Evolutionary conservation across 2,888 invertebrate species (phyloP).

Genomic region (Luffia ferchaultella): DNA sequence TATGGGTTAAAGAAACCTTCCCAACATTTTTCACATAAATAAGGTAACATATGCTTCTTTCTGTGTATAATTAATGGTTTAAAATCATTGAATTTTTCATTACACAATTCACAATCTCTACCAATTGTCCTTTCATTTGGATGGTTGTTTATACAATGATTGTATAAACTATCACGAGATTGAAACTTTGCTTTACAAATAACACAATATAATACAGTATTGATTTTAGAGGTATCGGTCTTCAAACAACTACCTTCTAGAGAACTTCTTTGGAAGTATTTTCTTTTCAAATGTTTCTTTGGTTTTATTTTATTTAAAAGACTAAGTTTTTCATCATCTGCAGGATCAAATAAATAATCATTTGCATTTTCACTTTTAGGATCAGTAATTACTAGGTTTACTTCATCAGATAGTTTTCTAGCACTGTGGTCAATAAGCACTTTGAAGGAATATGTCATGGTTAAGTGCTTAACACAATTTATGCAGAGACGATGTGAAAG

Average conservation of each 20-base stretch:
- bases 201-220: constrained; percentile 39
- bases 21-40: constrained; percentile 54
- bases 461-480: constrained; percentile 50
- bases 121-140: constrained; percentile 35
- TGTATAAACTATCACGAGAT: constrained; percentile 29
- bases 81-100: constrained; percentile 54
- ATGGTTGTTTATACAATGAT: constrained; percentile 43
- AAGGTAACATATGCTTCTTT: constrained; percentile 48
- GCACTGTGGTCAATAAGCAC: constrained; percentile 41
- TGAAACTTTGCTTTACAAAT: constrained; percentile 47
- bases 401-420: constrained; percentile 29
- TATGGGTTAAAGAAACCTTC: constrained; percentile 38
- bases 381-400: constrained; percentile 19
- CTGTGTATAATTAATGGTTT: constrained; percentile 45
- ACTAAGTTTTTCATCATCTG: constrained; percentile 30
- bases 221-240: background rate
- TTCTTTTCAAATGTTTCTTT: background rate
- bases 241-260: background rate
- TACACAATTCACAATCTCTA: constrained; percentile 51
- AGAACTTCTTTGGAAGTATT: background rate
- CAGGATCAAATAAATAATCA: constrained; percentile 30
- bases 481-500: constrained; percentile 46
- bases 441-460: constrained; percentile 55
- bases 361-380: constrained; percentile 16
- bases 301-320: too few relatives aligned